Conservation (phyloP, 2,113 vertebrate genomes). For the Triplophysa rosa region DNA sequence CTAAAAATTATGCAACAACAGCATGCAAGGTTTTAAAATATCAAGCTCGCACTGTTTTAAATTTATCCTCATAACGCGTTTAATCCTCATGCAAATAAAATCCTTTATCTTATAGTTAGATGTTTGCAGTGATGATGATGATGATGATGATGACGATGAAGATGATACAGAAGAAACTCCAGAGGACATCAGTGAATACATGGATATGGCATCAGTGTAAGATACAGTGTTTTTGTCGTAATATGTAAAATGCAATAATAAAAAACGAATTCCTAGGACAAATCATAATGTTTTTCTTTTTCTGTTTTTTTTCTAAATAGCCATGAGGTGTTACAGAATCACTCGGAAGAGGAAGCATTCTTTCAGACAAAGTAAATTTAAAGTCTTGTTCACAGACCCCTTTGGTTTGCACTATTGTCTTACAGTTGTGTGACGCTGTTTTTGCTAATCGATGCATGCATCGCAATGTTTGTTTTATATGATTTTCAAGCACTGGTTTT, state of each 20-base stretch:
- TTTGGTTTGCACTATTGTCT: too few relatives aligned
- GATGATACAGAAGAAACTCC: neutral
- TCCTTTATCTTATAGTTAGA: neutral
- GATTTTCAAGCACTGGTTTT: too few relatives aligned
- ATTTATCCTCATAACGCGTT: too few relatives aligned
- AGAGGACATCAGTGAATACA: constrained; percentile 14
- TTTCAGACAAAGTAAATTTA: neutral
- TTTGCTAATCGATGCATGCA: too few relatives aligned
- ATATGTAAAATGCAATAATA: neutral
- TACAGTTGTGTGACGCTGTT: too few relatives aligned
- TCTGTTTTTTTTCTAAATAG: neutral
- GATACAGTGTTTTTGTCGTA: constrained; percentile 8
- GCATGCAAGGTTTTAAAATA: too few relatives aligned
- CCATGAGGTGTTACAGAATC: neutral
- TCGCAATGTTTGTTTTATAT: too few relatives aligned
- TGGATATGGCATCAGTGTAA: constrained; percentile 62
- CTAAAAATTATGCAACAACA: too few relatives aligned
- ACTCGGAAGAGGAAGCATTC: neutral
- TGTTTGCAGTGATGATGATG: neutral
- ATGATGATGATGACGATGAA: constrained; percentile 21
- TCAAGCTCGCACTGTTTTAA: too few relatives aligned
- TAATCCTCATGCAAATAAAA: neutral
- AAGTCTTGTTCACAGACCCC: too few relatives aligned
- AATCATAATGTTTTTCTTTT: neutral
- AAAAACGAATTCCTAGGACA: neutral